Conservation (phyloP, 2,113 vertebrate species). For the Myanophis thanlyinensis region DNA sequence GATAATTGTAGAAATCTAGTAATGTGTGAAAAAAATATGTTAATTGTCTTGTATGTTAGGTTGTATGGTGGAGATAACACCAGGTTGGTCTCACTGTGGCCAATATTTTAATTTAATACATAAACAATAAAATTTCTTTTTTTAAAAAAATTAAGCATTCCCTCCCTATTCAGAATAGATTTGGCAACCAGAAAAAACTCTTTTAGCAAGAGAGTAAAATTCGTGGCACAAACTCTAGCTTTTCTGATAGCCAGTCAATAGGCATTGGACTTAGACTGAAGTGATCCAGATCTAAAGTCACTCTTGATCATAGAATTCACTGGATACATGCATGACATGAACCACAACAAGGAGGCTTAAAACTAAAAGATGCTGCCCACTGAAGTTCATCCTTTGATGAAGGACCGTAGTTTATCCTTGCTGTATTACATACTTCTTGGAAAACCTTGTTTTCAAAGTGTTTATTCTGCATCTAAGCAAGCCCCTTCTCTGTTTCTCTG, state of each 20-base stretch:
- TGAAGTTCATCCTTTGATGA: background rate
- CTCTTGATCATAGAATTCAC: background rate
- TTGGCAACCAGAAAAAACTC: background rate
- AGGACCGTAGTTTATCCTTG: background rate
- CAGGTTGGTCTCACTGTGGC: no score
- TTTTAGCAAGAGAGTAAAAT: background rate
- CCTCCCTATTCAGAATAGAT: background rate
- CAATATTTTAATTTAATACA: no score
- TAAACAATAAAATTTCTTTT: no score
- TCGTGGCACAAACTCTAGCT: background rate
- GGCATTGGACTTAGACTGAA: background rate
- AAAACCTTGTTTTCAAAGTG: background rate
- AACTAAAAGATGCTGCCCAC: background rate
- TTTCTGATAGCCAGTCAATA: background rate
- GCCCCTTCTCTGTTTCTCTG: background rate
- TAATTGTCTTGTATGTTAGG: no score
- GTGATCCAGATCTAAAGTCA: background rate
- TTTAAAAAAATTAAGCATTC: constrained; percentile 1
- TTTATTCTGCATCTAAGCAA: background rate
- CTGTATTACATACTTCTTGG: background rate
- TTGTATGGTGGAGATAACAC: no score
- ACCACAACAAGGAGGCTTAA: background rate
- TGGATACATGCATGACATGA: background rate
- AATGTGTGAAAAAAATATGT: no score
- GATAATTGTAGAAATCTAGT: no score